phyloP scores from a whole-genome alignment of 1,140 invertebrate genomes.

The Gryllus bimaculatus region DNA sequence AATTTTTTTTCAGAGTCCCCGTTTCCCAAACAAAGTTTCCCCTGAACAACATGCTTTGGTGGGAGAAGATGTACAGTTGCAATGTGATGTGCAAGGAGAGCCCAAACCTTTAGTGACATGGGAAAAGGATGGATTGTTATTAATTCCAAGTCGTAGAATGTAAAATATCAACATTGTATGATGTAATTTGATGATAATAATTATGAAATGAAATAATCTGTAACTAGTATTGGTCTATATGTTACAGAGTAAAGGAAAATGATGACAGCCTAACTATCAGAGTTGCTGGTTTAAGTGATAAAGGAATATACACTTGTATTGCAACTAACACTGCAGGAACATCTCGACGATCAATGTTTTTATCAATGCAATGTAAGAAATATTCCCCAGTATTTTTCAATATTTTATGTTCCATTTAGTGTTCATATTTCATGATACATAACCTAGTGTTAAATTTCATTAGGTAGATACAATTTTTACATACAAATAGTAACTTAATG shows the following conservation, averaged over 20 bases:
- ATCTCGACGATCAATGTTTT: constrained; percentile 16
- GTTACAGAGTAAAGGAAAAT: constrained; percentile 18
- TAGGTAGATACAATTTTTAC: neutral
- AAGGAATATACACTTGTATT: constrained; percentile 17
- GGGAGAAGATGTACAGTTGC: constrained; percentile 22
- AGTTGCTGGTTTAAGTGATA: constrained; percentile 13
- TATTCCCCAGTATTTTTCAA: neutral
- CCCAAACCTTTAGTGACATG: constrained; percentile 37
- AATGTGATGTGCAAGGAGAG: constrained; percentile 39
- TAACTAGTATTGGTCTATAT: neutral
- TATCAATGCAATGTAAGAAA: constrained; percentile 25
- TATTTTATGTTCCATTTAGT: neutral
- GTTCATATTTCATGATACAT: neutral
- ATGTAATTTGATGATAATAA: too few species aligned
- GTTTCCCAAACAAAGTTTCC: constrained; percentile 4
- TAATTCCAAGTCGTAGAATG: constrained; percentile 11
- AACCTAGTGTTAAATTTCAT: neutral
- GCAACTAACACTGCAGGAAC: constrained; percentile 26
- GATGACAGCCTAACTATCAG: constrained; percentile 17
- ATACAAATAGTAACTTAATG: too few species aligned
- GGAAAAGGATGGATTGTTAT: constrained; percentile 29
- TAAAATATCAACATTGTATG: neutral
- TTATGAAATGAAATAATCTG: neutral
- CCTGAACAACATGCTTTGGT: neutral
- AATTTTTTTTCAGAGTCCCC: constrained; percentile 17